Evolutionary conservation across 2,888 invertebrate species (phyloP), one percentile per base, ranked within the genome.

Genomic region (Nemoura dubitans): DNA sequence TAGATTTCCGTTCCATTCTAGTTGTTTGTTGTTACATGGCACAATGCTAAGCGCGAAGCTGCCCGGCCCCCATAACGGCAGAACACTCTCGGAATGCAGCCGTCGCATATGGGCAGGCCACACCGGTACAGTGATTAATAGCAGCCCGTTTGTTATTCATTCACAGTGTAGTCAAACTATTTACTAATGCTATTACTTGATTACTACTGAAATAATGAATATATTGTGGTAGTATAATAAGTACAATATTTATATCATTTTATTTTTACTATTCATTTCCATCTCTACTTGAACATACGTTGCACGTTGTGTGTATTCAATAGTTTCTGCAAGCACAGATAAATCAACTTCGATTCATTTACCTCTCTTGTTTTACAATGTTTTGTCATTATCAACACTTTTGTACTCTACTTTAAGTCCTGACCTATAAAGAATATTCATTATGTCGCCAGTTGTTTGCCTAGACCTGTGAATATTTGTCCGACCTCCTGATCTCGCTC

Each of bases 351-450:
- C 86, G 42, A 83, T 87, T 87, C 86, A 80, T 78, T 85, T 78
- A 27, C 86, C 78, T 87, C 86, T 87, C 76, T 25, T 86, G 85
- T 86, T 85, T 87, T 87, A 29, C 84, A 59, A 59, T 59, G 59
- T 59, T 27, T 59, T 84, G 77, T 84, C 29, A 83, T 42, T 3
- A 42, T 76, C 84, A 84, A 87, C 83, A 83, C 76, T 87, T 87
- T 87, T 87, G 86, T 87, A 87, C 83, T 87, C 86, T 87, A 82
- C 87, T 85, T 86, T 87, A 86, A 85, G 76, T 87, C 29, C 85
- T 59, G 59, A 59, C 59, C 59, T 59, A 59, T 59, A 59, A 59
- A 59, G 21, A 59, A 59, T 59, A 59, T 59, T 59, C 59, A 59
- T 59, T 59, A 59, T 59, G 59, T 59, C 59, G 14, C 59, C 59